These are phyloP conservation scores for Sphenodon punctatus DNA, from an alignment of 2,797 vertebrate species.

Conservation along the genomic window DNA sequence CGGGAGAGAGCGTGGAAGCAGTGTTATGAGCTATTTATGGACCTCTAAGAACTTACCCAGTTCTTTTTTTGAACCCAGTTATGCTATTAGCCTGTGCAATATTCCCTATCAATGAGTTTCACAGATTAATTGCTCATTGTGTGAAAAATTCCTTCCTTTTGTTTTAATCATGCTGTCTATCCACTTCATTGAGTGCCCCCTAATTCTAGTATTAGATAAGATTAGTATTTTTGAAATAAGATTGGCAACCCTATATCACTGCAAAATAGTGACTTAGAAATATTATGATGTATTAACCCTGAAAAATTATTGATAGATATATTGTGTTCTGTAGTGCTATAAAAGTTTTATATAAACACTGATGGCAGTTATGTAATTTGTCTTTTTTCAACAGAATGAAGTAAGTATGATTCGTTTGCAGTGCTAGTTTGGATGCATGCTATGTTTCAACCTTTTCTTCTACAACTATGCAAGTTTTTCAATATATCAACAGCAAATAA, in stretches of 20 bases:
- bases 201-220: too few species aligned
- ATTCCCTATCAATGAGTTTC: too few species aligned
- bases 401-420: slow-evolving; percentile 90
- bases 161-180: too few species aligned
- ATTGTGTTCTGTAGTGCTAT: slow-evolving; percentile 33
- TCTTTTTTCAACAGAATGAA: slow-evolving; percentile 84
- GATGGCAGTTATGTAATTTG: slow-evolving; percentile 70
- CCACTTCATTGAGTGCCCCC: too few species aligned
- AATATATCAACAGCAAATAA: slow-evolving; percentile 43
- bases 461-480: slow-evolving; percentile 51
- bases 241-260: background rate
- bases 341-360: slow-evolving; percentile 50
- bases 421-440: slow-evolving; percentile 83
- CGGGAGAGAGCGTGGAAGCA: too few species aligned
- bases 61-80: too few species aligned
- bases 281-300: background rate
- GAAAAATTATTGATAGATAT: slow-evolving; percentile 27
- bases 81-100: too few species aligned
- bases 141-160: too few species aligned
- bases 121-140: too few species aligned
- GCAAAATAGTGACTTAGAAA: background rate
- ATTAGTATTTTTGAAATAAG: too few species aligned
- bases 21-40: too few species aligned
- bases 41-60: too few species aligned
- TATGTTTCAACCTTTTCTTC: slow-evolving; percentile 65